Percentiles rank a stretch among this genome's conserved stretches.
These are phyloP conservation scores for Lasioglossum baleicum DNA, from an alignment of 1,140 invertebrate species.

Conservation along the genomic window DNA sequence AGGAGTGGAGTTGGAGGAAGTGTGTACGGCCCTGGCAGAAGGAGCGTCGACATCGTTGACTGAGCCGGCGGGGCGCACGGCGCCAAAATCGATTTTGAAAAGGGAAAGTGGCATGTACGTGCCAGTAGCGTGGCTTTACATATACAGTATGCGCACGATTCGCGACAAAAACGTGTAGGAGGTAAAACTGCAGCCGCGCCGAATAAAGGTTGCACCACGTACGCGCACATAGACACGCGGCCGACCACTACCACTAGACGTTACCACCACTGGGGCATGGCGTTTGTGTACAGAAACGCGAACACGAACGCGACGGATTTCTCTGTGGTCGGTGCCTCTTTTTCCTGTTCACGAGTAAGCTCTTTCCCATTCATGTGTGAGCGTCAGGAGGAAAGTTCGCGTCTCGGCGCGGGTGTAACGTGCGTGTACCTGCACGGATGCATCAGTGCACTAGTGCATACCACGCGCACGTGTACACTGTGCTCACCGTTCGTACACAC, in stretches of 20 bases:
- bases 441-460: constrained; percentile 24
- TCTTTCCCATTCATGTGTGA: constrained; percentile 44
- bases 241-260: background rate
- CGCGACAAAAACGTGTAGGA: constrained; percentile 46
- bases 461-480: constrained; percentile 23
- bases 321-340: constrained; percentile 34
- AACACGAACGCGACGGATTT: background rate
- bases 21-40: constrained; percentile 50
- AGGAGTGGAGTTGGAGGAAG: background rate
- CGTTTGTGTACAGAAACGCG: background rate
- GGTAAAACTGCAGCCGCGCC: constrained; percentile 39
- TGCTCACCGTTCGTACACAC: constrained; percentile 6
- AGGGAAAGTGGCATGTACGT: constrained; percentile 70
- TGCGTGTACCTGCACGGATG: background rate
- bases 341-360: constrained; percentile 34
- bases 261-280: background rate
- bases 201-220: constrained; percentile 40
- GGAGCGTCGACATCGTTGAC: constrained; percentile 59
- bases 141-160: constrained; percentile 28
- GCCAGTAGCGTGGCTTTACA: constrained; percentile 47
- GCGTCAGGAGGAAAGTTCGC: constrained; percentile 23
- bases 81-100: constrained; percentile 76
- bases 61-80: constrained; percentile 53
- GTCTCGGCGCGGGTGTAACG: constrained; percentile 28
- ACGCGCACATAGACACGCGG: background rate